Base-by-base conservation (phyloP, 2,113 vertebrate genomes). In the Asarcornis scutulata region DNA sequence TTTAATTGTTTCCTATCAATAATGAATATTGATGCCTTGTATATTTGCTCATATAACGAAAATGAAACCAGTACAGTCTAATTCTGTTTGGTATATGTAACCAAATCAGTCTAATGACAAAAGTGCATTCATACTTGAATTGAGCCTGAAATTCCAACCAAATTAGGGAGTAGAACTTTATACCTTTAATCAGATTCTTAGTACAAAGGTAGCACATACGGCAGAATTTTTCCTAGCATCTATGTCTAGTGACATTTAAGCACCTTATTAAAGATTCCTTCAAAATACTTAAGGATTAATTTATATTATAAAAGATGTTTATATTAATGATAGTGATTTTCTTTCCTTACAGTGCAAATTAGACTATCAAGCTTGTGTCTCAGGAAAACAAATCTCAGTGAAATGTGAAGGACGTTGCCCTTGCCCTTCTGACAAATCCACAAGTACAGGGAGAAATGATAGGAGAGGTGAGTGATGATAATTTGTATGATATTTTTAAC, bases 281-380 rank as follows among this genome's bases (percentile, higher is more conserved):
- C 38, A 72, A 72, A 87, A 84, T 85, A 80, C 44, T 66, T 82
- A 60, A n/a, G 58, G 17, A 89, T 13, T 13, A 68, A 46, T 62
- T 91, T 90, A 44, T 75, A 67, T 69, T 64, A 62, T 38, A 83
- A 74, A 66, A 62, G 8, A 4, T 71, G 25, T 71, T 94, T 93
- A 6, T 56, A 56, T 93, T 93, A 76, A 84, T 86, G 40, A 17
- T 50, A 87, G 31, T 81, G 3, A 53, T 95, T 97, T 38, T 96
- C 26, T 97, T 38, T 95, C 71, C 52, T 79, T 97, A 69, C 97
- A 99, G 99, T 99, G 99, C 98, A 99, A 99, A 95, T 97, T 99
- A 91, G 99, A 99, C 75, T 99, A 99, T 97, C 99, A 99, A 96
- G 98, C 99, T 6, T 99, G 99, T 97, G 98, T 98, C 97, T 98